Evolutionary conservation across 2,113 vertebrate species (phyloP).

Genomic region (Probosciger aterrimus): DNA sequence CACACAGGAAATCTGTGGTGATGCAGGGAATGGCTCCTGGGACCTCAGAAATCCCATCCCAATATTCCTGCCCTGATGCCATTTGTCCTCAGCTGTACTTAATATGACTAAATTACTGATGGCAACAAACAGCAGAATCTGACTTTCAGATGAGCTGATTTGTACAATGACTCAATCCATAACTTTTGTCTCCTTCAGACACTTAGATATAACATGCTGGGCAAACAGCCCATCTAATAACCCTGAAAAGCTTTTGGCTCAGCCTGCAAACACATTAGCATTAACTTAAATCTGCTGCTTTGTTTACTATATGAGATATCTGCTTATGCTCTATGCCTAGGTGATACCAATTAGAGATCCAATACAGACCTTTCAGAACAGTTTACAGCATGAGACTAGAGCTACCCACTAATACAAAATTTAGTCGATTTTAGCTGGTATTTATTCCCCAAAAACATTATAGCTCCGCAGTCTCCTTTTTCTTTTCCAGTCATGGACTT

Average conservation of each 20-base stretch:
- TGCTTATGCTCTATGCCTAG: slow-evolving; percentile 34
- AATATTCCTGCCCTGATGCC: not conserved
- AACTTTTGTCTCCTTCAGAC: slow-evolving; percentile 68
- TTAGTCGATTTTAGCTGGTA: not conserved
- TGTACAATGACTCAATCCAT: slow-evolving; percentile 61
- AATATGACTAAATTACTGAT: slow-evolving; percentile 36
- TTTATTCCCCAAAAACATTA: not conserved
- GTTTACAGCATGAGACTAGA: not conserved
- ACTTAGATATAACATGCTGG: slow-evolving; percentile 19
- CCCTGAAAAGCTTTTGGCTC: slow-evolving; percentile 70
- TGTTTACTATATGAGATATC: slow-evolving; percentile 66
- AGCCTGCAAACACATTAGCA: slow-evolving; percentile 68
- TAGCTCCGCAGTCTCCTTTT: not conserved
- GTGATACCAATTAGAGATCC: not conserved
- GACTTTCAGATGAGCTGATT: slow-evolving; percentile 47
- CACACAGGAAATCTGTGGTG: not conserved
- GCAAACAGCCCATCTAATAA: slow-evolving; percentile 32
- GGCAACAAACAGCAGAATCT: slow-evolving; percentile 44
- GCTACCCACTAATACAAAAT: not conserved
- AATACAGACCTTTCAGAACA: not conserved
- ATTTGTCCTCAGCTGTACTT: not conserved
- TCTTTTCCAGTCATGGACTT: not conserved
- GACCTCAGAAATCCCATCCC: not conserved
- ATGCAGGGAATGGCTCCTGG: not conserved
- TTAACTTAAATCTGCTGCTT: slow-evolving; percentile 70